Percentiles rank a stretch among this genome's conserved stretches.
phyloP scores from a whole-genome alignment of 2,797 vertebrate genomes.

The Chelonia mydas region DNA sequence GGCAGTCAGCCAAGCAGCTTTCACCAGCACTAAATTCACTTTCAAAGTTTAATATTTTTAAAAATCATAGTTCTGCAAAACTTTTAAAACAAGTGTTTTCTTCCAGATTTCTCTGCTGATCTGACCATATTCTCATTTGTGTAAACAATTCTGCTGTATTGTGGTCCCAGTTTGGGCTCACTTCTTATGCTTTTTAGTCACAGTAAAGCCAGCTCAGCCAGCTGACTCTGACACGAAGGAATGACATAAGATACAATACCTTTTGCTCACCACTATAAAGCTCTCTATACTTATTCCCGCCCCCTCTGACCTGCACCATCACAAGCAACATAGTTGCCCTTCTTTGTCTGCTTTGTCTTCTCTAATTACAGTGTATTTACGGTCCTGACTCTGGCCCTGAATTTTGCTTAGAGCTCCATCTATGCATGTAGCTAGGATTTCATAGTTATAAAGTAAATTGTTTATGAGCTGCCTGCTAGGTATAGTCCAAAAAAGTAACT shows the following conservation, averaged over 20 bases:
- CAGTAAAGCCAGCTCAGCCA: slow-evolving; percentile 20
- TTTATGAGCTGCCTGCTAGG: slow-evolving; percentile 18
- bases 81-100: slow-evolving; percentile 8
- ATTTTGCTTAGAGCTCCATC: slow-evolving; percentile 55
- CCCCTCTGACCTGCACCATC: neutral
- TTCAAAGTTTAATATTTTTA: neutral
- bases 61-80: neutral
- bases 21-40: neutral
- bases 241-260: slow-evolving; percentile 9
- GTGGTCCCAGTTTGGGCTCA: slow-evolving; percentile 39
- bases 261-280: neutral
- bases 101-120: slow-evolving; percentile 8
- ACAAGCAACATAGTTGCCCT: slow-evolving; percentile 8
- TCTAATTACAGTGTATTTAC: neutral
- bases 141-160: slow-evolving; percentile 16
- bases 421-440: slow-evolving; percentile 27
- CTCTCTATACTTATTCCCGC: neutral
- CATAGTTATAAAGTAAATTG: slow-evolving; percentile 32
- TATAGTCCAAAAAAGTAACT: slow-evolving; percentile 39
- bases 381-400: slow-evolving; percentile 31
- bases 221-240: neutral
- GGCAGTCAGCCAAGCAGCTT: neutral
- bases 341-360: slow-evolving; percentile 24
- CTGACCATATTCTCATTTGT: neutral
- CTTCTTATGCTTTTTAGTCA: slow-evolving; percentile 32